A percentile compares a stretch with the other conserved stretches of the same genome.
Conservation (phyloP, 2,113 vertebrate genomes). For the Sapajus apella region DNA sequence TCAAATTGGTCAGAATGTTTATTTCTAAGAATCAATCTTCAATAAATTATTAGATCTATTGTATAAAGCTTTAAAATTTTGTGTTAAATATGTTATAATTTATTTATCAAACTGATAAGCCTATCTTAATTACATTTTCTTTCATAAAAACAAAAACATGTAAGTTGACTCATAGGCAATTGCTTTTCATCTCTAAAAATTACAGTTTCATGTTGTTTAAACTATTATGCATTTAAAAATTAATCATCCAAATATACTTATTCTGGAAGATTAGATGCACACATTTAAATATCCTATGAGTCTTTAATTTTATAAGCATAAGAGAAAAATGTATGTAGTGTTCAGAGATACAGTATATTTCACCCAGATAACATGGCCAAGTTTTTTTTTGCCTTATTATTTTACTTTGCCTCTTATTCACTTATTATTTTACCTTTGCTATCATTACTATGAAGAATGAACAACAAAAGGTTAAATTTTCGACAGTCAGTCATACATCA, state of each 20-base stretch:
- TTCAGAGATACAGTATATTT: background rate
- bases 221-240: background rate
- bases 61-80: background rate
- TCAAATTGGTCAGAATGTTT: background rate
- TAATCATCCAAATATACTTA: background rate
- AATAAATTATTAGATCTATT: background rate
- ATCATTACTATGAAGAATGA: background rate
- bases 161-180: background rate
- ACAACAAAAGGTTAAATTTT: background rate
- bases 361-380: background rate
- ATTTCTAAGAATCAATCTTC: background rate
- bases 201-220: background rate
- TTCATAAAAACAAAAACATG: background rate
- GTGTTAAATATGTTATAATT: background rate
- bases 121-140: background rate
- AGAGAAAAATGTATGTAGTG: background rate
- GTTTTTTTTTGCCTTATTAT: background rate
- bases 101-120: background rate
- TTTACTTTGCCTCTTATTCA: background rate
- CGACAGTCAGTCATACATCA: background rate
- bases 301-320: background rate
- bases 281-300: background rate
- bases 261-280: background rate
- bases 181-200: background rate
- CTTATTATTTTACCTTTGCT: background rate